These are phyloP conservation scores for Megaustenia siamemsis DNA, from an alignment of 2,888 invertebrate species.

Conservation along the genomic window DNA sequence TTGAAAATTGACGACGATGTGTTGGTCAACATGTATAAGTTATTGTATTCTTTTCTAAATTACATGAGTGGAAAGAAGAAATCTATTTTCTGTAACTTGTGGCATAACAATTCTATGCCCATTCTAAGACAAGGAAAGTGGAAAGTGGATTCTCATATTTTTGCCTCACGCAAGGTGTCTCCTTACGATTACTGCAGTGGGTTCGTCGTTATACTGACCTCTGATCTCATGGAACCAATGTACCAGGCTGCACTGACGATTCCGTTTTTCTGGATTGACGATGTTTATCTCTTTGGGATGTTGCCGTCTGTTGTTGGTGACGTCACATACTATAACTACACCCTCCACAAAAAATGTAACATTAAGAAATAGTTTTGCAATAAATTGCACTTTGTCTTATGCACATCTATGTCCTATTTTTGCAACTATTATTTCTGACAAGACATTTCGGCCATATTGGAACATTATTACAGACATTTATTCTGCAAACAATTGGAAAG, in stretches of 20 bases:
- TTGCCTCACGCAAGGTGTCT: slow-evolving; percentile 14
- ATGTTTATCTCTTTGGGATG: slow-evolving; percentile 58
- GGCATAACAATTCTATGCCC: slow-evolving; percentile 47
- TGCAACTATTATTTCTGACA: slow-evolving; percentile 28
- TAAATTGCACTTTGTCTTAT: slow-evolving; percentile 40
- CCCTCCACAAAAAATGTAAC: slow-evolving; percentile 30
- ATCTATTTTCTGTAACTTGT: slow-evolving; percentile 54
- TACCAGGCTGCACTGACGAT: slow-evolving; percentile 49
- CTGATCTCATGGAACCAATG: slow-evolving; percentile 49
- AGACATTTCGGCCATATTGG: slow-evolving; percentile 34
- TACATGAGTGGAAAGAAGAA: slow-evolving; percentile 42
- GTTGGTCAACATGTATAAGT: slow-evolving; percentile 53
- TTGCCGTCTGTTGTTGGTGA: slow-evolving; percentile 50
- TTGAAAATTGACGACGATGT: slow-evolving; percentile 56
- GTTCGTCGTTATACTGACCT: slow-evolving; percentile 49
- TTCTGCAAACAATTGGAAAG: slow-evolving; percentile 6
- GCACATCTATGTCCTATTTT: slow-evolving; percentile 46
- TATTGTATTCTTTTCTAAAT: slow-evolving; percentile 45
- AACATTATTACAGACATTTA: slow-evolving; percentile 12
- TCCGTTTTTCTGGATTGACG: slow-evolving; percentile 59
- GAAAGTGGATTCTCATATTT: slow-evolving; percentile 47
- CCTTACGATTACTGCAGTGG: slow-evolving; percentile 58
- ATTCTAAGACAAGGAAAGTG: slow-evolving; percentile 48
- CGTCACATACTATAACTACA: slow-evolving; percentile 51
- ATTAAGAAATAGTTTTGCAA: slow-evolving; percentile 2